Base-by-base conservation (phyloP, 2,113 vertebrate genomes). In the Xenopus tropicalis region DNA sequence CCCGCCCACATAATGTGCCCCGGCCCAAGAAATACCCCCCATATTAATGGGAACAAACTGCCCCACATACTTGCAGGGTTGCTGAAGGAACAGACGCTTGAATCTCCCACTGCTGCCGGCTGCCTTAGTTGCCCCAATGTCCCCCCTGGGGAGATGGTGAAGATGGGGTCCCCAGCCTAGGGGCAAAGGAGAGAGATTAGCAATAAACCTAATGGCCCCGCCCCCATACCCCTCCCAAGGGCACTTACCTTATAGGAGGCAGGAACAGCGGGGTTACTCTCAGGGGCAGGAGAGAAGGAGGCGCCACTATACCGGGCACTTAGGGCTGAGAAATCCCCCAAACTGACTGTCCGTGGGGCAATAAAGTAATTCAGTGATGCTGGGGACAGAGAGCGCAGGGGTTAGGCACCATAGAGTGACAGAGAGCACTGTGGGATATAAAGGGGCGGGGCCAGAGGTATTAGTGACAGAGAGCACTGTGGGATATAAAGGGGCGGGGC, bases 291-390 rank as follows among this genome's bases (percentile, higher is more conserved):
- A 52, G 46, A 62, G 46, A 75, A 75, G 56, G 72, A 75, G 0
- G 46, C 16, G 0, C 65, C 66, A 1, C 24, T 23, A 14, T 54
- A 75, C 9, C 11, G 14, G 3, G 29, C 44, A 22, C 57, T 54
- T 11, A 75, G 1, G 3, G 24, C 11, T 17, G 37, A 17, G n/a
- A 75, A 75, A 67, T 43, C 69, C 4, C 10, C 16, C 14, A 14
- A 19, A 24, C 52, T 42, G 22, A 75, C 66, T 21, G 14, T 75
- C 72, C 21, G 58, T 16, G 72, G 72, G 25, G 42, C 24, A 19
- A 63, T 23, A 24, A 75, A 75, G 46, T 75, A 75, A 62, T 75
- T 75, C 58, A 75, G 19, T 10, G 72, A 61, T 44, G 72, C 72
- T 75, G 66, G 23, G 59, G 54, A 43, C 57, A 62, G 12, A 12